Evolutionary conservation across 2,888 invertebrate genomes (phyloP), one percentile per base, ranked within the genome.

Genomic region (Lepidochrysops patricia): DNA sequence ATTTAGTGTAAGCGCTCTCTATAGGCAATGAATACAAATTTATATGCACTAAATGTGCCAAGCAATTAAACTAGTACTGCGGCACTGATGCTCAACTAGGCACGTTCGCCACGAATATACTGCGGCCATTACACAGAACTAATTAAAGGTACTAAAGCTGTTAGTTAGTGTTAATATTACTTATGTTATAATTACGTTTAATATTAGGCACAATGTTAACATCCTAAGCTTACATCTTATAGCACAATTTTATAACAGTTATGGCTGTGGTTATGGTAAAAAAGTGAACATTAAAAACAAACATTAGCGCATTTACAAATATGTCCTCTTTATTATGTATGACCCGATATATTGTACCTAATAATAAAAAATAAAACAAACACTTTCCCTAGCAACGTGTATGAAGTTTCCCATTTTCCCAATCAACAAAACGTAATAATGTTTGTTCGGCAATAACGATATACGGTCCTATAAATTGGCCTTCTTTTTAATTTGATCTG

Each of bases 1-100:
- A 59, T 65, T 64, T 56, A 61, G 59, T 63, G 64, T 64, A 64
- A 65, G 62, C 63, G 60, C 61, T 67, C 74, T 72, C 72, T 79
- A 80, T 77, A 74, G 73, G 76, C 82, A 82, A 85, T 88, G 82
- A 84, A 87, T 84, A 89, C 72, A 77, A 80, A 82, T 90, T 87
- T 82, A 84, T 82, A 78, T 73, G 76, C 77, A 76, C 75, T 82
- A 82, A 84, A 84, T 84, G 82, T 85, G 79, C 84, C 84, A 79
- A 82, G 81, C 82, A 87, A 90, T 91, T 91, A 90, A 84, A 78
- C 77, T 66, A 72, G 66, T 67, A 67, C 71, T 69, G 70, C 66
- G 62, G 56, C 56, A 19, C 29, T 34, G 43, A 57, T 50, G 58
- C 23, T 49, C 48, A 23, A 48, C 58, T 58, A 58, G 58, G 48